Evolutionary conservation across 2,888 invertebrate species (phyloP).

Genomic region (Eilema depressum): DNA sequence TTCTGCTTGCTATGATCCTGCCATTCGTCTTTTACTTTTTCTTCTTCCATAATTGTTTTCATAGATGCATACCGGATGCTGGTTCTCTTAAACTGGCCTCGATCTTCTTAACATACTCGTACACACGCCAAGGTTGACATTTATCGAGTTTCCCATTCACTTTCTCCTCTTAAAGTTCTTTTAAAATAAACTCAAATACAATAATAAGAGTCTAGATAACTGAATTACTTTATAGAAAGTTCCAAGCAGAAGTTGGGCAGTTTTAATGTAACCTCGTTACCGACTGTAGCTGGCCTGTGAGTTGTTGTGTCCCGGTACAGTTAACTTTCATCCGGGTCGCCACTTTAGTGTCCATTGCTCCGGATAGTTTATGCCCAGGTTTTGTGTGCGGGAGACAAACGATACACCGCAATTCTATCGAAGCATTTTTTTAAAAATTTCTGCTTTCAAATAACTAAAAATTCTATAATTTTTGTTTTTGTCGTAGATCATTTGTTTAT

Average conservation of each 20-base stretch:
- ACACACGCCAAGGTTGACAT: too few species aligned
- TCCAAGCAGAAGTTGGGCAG: not conserved
- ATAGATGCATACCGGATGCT: too few species aligned
- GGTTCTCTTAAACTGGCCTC: too few species aligned
- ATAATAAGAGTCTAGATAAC: not conserved
- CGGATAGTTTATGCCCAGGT: not conserved
- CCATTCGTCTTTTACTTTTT: too few species aligned
- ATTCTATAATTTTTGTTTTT: too few species aligned
- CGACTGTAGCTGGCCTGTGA: not conserved
- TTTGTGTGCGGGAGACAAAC: not conserved
- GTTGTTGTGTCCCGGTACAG: not conserved
- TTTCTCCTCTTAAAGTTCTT: not conserved
- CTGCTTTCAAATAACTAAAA: too few species aligned
- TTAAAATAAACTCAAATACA: not conserved
- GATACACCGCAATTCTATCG: not conserved
- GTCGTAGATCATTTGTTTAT: too few species aligned
- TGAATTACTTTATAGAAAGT: conserved; percentile 1
- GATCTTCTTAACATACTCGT: too few species aligned
- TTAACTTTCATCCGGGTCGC: not conserved
- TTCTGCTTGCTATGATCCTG: too few species aligned
- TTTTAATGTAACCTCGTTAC: not conserved
- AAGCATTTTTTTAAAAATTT: too few species aligned
- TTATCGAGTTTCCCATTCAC: not conserved
- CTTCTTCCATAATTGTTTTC: too few species aligned
- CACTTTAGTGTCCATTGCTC: not conserved